These are phyloP conservation scores for Microplitis manilae DNA, from an alignment of 2,888 invertebrate species.

Conservation along the genomic window DNA sequence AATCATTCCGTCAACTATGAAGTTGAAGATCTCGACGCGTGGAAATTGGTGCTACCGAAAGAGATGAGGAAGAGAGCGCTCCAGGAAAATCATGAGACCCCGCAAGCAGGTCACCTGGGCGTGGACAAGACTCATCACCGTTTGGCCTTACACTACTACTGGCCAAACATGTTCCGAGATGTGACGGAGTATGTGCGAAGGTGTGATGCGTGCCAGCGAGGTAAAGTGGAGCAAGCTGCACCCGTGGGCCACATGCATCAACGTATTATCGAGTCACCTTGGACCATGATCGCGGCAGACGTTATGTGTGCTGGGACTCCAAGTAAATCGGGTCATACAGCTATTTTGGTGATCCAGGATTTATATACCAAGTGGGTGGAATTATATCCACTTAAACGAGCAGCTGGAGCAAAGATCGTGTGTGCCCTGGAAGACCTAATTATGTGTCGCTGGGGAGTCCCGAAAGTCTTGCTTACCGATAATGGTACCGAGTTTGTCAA, in stretches of 20 bases:
- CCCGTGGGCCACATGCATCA: conserved; percentile 46
- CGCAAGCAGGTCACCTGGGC: neutral
- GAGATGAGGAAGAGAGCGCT: too few species aligned
- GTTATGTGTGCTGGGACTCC: conserved; percentile 48
- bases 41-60: too few species aligned
- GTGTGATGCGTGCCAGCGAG: neutral
- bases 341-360: neutral
- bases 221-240: neutral
- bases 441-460: too few species aligned
- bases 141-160: neutral
- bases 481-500: too few species aligned
- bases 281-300: conserved; percentile 46
- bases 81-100: too few species aligned
- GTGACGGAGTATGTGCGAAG: neutral
- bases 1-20: too few species aligned
- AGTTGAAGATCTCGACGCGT: too few species aligned
- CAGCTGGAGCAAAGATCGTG: conserved; percentile 13
- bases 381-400: neutral
- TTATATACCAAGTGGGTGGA: too few species aligned
- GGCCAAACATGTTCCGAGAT: neutral
- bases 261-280: conserved; percentile 39
- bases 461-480: too few species aligned
- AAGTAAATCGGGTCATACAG: conserved; percentile 19
- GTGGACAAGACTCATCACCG: neutral
- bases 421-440: conserved; percentile 9